Conservation (phyloP, 2,888 invertebrate genomes). For the Lissocephala sabroskyi region DNA sequence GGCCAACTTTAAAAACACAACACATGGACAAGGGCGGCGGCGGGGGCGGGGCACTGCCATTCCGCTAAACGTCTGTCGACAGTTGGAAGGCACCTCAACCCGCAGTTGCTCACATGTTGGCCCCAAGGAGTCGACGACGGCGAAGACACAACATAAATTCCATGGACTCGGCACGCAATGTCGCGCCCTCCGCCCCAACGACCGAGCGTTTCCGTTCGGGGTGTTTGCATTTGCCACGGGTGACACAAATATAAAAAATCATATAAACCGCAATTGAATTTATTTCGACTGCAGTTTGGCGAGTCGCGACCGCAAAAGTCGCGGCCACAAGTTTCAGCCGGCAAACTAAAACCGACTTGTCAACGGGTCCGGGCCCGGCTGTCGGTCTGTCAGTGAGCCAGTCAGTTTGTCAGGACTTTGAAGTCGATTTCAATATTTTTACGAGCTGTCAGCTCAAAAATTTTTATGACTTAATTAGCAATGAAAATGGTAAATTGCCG, state of each 20-base stretch:
- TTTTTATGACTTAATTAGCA: slow-evolving; percentile 57
- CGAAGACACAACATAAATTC: slow-evolving; percentile 58
- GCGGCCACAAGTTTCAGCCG: slow-evolving; percentile 5
- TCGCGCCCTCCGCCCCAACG: slow-evolving; percentile 2
- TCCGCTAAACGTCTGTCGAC: slow-evolving; percentile 56
- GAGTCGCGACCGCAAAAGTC: slow-evolving; percentile 40
- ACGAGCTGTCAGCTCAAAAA: slow-evolving; percentile 48
- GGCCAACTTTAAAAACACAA: slow-evolving; percentile 64
- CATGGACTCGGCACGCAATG: slow-evolving; percentile 44
- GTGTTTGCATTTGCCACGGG: slow-evolving; percentile 26
- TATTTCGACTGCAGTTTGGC: slow-evolving; percentile 53
- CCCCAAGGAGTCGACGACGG: too few relatives aligned
- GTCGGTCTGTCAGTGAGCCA: too few relatives aligned
- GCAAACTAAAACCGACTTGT: slow-evolving; percentile 6
- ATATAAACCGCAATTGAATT: slow-evolving; percentile 67
- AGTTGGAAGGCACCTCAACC: slow-evolving; percentile 37
- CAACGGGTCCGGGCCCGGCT: too few relatives aligned
- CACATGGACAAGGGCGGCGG: slow-evolving; percentile 27
- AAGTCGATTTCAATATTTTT: slow-evolving; percentile 43
- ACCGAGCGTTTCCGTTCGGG: background rate
- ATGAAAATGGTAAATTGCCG: slow-evolving; percentile 13
- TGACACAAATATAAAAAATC: slow-evolving; percentile 56
- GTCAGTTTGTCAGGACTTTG: too few relatives aligned
- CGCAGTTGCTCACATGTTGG: slow-evolving; percentile 46
- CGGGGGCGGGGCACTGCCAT: slow-evolving; percentile 39